Conservation (phyloP, 2,888 invertebrate species). For the Trimorus sp. region DNA sequence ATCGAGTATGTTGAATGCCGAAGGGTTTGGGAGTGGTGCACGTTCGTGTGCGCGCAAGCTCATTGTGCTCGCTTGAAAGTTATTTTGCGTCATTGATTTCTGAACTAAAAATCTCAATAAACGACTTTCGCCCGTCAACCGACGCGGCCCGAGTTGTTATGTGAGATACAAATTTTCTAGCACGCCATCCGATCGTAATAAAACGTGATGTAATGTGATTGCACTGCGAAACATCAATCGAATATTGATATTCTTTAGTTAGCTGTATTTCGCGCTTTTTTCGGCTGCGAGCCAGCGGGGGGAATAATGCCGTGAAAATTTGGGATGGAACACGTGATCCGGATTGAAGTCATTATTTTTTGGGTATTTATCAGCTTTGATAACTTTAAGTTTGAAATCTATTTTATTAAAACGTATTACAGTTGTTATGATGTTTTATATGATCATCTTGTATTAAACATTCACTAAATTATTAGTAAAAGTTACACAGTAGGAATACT, state of each 20-base stretch:
- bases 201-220: slow-evolving; percentile 41
- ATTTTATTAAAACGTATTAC: too few relatives aligned
- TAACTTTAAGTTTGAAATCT: too few relatives aligned
- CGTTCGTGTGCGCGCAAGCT: slow-evolving; percentile 69
- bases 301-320: not conserved
- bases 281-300: too few relatives aligned
- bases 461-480: too few relatives aligned
- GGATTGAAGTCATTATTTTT: too few relatives aligned
- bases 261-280: too few relatives aligned
- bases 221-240: slow-evolving; percentile 1
- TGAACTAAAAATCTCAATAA: slow-evolving; percentile 66
- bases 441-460: too few relatives aligned
- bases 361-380: too few relatives aligned
- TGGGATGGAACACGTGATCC: too few relatives aligned
- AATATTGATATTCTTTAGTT: not conserved
- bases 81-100: slow-evolving; percentile 67
- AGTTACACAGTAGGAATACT: too few relatives aligned
- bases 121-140: slow-evolving; percentile 53
- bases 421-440: too few relatives aligned
- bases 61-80: slow-evolving; percentile 65
- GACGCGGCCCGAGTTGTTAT: slow-evolving; percentile 60
- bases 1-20: slow-evolving; percentile 81
- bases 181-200: slow-evolving; percentile 27
- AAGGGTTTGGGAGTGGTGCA: slow-evolving; percentile 76
- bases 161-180: slow-evolving; percentile 56